Conservation (phyloP, 2,797 vertebrate genomes). For the Micropoecilia bifurca region DNA sequence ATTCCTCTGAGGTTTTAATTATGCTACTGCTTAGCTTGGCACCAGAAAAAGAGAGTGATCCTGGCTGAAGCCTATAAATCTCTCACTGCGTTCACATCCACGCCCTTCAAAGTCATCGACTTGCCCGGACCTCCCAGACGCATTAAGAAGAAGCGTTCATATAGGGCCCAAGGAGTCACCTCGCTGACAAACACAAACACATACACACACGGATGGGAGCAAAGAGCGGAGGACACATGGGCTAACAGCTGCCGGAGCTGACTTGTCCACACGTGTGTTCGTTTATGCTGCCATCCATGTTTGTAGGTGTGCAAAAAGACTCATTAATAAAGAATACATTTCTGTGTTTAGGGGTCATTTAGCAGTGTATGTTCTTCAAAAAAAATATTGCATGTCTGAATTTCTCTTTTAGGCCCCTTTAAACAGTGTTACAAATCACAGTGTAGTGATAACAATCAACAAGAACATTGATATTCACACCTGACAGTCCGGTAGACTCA, state of each 20-base stretch:
- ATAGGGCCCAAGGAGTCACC: slow-evolving; percentile 71
- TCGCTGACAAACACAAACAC: slow-evolving; percentile 59
- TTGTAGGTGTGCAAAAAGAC: slow-evolving; percentile 5
- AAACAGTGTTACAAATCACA: not conserved
- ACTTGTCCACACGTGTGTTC: slow-evolving; percentile 27
- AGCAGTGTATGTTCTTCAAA: not conserved
- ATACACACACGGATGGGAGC: slow-evolving; percentile 63
- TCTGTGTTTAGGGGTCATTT: not conserved
- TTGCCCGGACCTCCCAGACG: slow-evolving; percentile 83
- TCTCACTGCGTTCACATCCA: slow-evolving; percentile 81
- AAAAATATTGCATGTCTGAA: not conserved
- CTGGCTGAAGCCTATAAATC: slow-evolving; percentile 85
- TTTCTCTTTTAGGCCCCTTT: not conserved
- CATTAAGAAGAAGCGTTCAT: slow-evolving; percentile 69
- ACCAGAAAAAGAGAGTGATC: slow-evolving; percentile 83
- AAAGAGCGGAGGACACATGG: slow-evolving; percentile 56
- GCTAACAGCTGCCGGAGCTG: slow-evolving; percentile 57
- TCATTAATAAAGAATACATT: not conserved
- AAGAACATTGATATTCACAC: not conserved
- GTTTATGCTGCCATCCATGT: slow-evolving; percentile 24
- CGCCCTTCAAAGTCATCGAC: slow-evolving; percentile 80
- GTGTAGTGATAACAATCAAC: not conserved
- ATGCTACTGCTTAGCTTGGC: slow-evolving; percentile 87
- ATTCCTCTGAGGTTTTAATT: slow-evolving; percentile 86
- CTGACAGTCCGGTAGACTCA: too few species aligned